These are phyloP conservation scores for Notarius quadriscutis DNA, from an alignment of 2,113 vertebrate species.

Conservation along the genomic window DNA sequence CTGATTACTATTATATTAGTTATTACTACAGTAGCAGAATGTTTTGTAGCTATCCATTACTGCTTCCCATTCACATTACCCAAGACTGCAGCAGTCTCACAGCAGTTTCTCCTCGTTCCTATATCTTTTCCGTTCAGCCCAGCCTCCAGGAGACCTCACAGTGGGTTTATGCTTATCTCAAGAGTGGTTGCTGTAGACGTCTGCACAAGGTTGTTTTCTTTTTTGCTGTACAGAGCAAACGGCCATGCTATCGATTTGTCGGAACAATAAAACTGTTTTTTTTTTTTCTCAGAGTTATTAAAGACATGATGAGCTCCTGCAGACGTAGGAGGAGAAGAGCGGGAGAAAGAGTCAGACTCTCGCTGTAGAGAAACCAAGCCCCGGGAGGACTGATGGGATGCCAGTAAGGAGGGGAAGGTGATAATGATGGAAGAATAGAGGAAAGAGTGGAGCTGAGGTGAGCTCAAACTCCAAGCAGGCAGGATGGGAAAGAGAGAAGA, in stretches of 20 bases:
- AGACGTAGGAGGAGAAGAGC: background rate
- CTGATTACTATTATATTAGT: background rate
- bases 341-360: background rate
- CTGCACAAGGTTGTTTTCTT: conserved; percentile 22
- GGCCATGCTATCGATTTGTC: conserved; percentile 37
- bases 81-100: background rate
- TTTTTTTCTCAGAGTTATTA: conserved; percentile 32
- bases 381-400: background rate
- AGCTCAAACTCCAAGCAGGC: background rate
- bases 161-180: background rate
- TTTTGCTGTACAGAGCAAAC: conserved; percentile 20
- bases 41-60: background rate
- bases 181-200: conserved; percentile 34
- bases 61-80: background rate
- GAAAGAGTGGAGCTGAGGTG: background rate
- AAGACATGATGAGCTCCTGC: conserved; percentile 28
- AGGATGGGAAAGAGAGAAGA: conserved; percentile 37
- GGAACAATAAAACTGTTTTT: conserved; percentile 22
- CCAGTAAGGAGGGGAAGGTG: background rate
- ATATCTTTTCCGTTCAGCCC: background rate
- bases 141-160: conserved; percentile 1
- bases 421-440: conserved; percentile 21
- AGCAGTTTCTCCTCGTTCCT: background rate
- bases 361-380: background rate
- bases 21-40: background rate